A percentile compares a stretch with the other conserved stretches of the same genome.
These are phyloP conservation scores for Paracentrotus lividus DNA, from an alignment of 53 echinoderm and acorn worm genomes.

Conservation along the genomic window DNA sequence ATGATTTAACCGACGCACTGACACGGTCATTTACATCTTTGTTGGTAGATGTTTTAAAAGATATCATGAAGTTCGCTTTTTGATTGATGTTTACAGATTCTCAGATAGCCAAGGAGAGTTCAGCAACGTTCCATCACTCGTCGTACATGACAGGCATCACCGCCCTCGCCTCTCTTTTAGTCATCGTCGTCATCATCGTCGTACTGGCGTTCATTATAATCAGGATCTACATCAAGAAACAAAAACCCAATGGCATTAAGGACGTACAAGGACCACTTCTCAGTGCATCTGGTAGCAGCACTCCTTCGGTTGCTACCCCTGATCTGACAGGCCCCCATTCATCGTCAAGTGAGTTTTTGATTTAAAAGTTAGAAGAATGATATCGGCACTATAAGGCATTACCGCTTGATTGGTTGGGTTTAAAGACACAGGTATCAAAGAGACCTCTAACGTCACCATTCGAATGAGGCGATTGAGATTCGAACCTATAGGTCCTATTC, in stretches of 20 bases:
- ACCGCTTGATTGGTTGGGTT: no score
- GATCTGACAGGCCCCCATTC: neutral
- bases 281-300: neutral
- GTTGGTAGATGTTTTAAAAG: no score
- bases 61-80: no score
- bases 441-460: no score
- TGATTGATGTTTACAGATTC: neutral
- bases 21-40: no score
- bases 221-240: neutral
- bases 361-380: no score
- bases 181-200: neutral
- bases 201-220: neutral
- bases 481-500: no score
- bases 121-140: neutral
- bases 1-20: no score
- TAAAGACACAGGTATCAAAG: no score
- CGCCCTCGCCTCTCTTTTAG: slow-evolving; percentile 3
- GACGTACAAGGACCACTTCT: neutral
- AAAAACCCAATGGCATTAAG: neutral
- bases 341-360: neutral
- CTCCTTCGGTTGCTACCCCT: neutral
- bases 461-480: no score
- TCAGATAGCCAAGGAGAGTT: neutral
- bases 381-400: no score
- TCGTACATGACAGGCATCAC: neutral